Evolutionary conservation across 2,797 vertebrate genomes (phyloP).

Genomic region (Propithecus deckenii): DNA sequence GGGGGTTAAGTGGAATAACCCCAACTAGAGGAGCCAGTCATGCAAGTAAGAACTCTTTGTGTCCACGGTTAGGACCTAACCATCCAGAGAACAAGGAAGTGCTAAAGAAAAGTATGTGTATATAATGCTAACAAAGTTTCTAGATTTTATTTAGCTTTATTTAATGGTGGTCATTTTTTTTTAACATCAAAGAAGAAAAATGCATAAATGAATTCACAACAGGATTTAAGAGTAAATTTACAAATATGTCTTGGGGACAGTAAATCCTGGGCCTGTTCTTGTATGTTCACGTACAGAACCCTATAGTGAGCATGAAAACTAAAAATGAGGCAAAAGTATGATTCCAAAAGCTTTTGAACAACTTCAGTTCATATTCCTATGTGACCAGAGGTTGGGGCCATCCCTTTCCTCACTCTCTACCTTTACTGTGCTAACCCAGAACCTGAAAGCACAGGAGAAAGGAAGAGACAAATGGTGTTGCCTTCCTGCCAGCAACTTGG

Average conservation of each 20-base stretch:
- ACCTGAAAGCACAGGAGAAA: background rate
- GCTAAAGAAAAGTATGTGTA: background rate
- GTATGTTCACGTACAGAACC: background rate
- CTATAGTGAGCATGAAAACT: background rate
- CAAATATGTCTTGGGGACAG: background rate
- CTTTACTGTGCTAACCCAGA: background rate
- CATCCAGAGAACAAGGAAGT: background rate
- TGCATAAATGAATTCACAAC: background rate
- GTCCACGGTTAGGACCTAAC: background rate
- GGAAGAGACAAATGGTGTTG: background rate
- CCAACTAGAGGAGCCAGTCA: background rate
- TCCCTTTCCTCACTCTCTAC: background rate
- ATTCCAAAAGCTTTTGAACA: background rate
- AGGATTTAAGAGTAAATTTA: background rate
- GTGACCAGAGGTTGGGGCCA: fast-evolving
- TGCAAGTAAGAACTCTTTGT: background rate
- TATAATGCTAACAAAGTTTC: background rate
- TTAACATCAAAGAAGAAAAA: background rate
- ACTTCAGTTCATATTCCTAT: background rate
- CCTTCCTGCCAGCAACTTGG: background rate
- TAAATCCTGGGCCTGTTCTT: background rate
- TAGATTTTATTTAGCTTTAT: background rate
- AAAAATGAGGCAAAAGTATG: background rate
- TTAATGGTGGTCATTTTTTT: background rate
- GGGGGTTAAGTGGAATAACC: background rate